phyloP scores from a whole-genome alignment of 2,888 invertebrate genomes.

The Caenorhabditis sp. region DNA sequence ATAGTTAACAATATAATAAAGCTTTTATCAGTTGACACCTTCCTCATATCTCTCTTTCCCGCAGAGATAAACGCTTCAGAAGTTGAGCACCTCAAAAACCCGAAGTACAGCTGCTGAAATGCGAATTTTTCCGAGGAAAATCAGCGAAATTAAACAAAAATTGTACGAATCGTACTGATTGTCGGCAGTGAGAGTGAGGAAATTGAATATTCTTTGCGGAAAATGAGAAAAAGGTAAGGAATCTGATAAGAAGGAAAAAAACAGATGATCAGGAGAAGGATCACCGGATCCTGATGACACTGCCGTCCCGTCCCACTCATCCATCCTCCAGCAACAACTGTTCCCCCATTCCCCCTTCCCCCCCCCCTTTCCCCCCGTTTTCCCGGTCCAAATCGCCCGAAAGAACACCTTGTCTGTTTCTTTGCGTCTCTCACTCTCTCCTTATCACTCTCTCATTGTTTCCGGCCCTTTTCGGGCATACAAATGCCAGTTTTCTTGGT shows the following conservation, averaged over 20 bases:
- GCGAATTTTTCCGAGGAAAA: too few species aligned
- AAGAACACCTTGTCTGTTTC: background rate
- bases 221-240: too few species aligned
- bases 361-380: background rate
- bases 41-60: background rate
- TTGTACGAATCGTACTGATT: too few species aligned
- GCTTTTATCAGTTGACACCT: too few species aligned
- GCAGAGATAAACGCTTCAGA: too few species aligned
- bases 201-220: background rate
- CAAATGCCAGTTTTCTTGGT: background rate
- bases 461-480: slow-evolving; percentile 15
- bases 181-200: background rate
- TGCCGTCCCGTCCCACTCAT: background rate
- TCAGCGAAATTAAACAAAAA: background rate
- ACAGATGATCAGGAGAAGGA: too few species aligned
- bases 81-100: too few species aligned
- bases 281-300: too few species aligned
- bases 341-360: background rate
- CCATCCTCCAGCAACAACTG: background rate
- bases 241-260: too few species aligned
- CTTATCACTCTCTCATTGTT: slow-evolving; percentile 19
- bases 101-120: too few species aligned
- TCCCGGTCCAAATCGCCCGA: background rate
- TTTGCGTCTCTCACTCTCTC: slow-evolving; percentile 11
- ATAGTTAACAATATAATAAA: too few species aligned